phyloP scores from a whole-genome alignment of 2,888 invertebrate species.

The Himalopsyche japonica region DNA sequence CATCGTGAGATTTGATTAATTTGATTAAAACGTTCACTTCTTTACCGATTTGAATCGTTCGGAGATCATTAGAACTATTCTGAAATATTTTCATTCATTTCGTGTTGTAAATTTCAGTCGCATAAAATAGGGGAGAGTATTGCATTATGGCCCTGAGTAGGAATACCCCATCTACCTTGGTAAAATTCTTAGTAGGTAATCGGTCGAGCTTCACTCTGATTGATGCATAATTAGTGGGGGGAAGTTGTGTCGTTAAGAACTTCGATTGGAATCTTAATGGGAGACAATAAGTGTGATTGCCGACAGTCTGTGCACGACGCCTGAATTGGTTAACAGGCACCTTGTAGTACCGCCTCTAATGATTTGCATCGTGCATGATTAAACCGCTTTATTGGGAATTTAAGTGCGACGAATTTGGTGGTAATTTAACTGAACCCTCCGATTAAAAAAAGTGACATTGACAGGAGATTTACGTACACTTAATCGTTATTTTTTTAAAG shows the following conservation, averaged over 20 bases:
- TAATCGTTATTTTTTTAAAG: no score
- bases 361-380: neutral
- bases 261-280: slow-evolving; percentile 38
- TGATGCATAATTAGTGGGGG: slow-evolving; percentile 36
- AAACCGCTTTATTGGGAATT: neutral
- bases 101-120: neutral
- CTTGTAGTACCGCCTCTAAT: neutral
- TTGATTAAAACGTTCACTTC: no score
- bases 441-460: no score
- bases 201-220: slow-evolving; percentile 29
- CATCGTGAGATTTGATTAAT: no score
- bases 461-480: no score
- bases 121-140: neutral
- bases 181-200: slow-evolving; percentile 18
- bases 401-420: neutral
- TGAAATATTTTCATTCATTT: no score
- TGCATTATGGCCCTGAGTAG: neutral
- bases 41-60: no score
- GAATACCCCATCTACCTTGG: neutral
- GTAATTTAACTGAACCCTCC: neutral
- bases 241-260: slow-evolving; percentile 31
- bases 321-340: slow-evolving; percentile 13
- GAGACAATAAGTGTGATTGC: slow-evolving; percentile 32
- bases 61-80: no score
- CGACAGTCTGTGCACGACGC: slow-evolving; percentile 4